Percentiles rank a stretch among this genome's conserved stretches.
phyloP scores from a whole-genome alignment of 2,888 invertebrate species.

The Cataglyphis livida region DNA sequence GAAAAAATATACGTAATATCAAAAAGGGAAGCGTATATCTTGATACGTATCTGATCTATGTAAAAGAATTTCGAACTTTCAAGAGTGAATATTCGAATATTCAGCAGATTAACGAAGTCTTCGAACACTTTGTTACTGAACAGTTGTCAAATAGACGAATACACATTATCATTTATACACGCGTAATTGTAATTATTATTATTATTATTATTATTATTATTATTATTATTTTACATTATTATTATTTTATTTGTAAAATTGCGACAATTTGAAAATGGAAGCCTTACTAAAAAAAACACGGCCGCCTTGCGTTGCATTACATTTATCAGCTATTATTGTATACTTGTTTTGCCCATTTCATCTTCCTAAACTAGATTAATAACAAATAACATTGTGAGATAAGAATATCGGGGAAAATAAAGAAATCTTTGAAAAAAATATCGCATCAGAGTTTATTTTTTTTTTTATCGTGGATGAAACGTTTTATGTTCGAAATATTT shows the following conservation, averaged over 20 bases:
- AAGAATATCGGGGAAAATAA: constrained; percentile 74
- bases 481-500: not conserved
- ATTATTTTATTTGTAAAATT: constrained; percentile 32
- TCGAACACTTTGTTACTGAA: constrained; percentile 15
- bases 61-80: constrained; percentile 10
- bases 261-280: constrained; percentile 60
- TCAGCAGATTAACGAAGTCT: not conserved
- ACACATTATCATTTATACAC: constrained; percentile 70
- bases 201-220: constrained; percentile 57
- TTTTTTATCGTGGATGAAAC: constrained; percentile 24
- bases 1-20: constrained; percentile 42
- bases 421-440: constrained; percentile 64
- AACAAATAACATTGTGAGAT: constrained; percentile 79
- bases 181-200: constrained; percentile 47
- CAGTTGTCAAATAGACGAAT: constrained; percentile 31
- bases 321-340: constrained; percentile 73
- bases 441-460: constrained; percentile 19
- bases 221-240: constrained; percentile 41
- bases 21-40: constrained; percentile 35
- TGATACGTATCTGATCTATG: constrained; percentile 44
- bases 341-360: constrained; percentile 80
- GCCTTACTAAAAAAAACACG: constrained; percentile 62
- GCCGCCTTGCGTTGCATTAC: constrained; percentile 78
- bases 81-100: not conserved
- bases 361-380: constrained; percentile 78